Evolutionary conservation across 53 echinoderm and acorn worm genomes (phyloP).

Genomic region (Patiria pectinifera): DNA sequence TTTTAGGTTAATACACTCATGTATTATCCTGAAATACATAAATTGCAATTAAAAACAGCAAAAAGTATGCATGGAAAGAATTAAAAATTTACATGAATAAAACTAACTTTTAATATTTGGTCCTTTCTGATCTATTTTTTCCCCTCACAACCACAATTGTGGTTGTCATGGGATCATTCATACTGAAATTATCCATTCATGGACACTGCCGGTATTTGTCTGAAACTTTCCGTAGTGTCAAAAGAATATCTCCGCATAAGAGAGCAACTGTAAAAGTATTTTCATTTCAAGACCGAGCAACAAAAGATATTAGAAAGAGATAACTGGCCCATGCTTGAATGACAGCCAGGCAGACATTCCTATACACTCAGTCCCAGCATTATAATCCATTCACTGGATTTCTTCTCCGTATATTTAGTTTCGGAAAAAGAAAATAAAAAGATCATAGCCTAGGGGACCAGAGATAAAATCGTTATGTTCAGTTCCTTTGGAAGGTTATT

Average conservation of each 20-base stretch:
- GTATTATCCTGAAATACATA: too few relatives aligned
- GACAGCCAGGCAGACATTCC: slow-evolving; percentile 35
- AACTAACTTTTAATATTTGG: too few relatives aligned
- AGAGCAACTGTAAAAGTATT: slow-evolving; percentile 10
- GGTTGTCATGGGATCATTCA: too few relatives aligned
- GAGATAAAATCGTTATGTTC: slow-evolving; percentile 33
- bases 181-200: too few relatives aligned
- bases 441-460: slow-evolving; percentile 36
- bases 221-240: not conserved
- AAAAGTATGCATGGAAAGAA: too few relatives aligned
- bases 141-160: too few relatives aligned
- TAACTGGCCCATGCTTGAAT: not conserved
- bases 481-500: slow-evolving; percentile 28
- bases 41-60: too few relatives aligned
- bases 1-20: too few relatives aligned
- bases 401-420: slow-evolving; percentile 13
- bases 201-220: not conserved
- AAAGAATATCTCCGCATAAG: not conserved
- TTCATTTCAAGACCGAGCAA: slow-evolving; percentile 11
- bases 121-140: too few relatives aligned
- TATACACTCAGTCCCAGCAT: not conserved
- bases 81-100: too few relatives aligned
- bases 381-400: slow-evolving; percentile 39
- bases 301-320: slow-evolving; percentile 37
- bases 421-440: slow-evolving; percentile 43